phyloP scores from a whole-genome alignment of 1,140 invertebrate genomes.

The Trinorchestia longiramus region DNA sequence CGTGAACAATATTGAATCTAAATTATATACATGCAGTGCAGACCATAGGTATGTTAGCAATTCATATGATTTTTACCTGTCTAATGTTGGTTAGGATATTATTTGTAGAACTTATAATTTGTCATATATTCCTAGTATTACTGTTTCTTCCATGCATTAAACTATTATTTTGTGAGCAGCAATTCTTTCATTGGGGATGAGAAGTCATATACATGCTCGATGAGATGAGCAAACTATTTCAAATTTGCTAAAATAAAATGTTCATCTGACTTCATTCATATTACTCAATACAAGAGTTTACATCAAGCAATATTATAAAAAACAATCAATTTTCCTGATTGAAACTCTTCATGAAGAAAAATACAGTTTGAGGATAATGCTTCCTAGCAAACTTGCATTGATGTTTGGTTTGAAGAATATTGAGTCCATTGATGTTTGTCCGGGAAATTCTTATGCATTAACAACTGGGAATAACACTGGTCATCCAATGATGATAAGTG shows the following conservation, averaged over 20 bases:
- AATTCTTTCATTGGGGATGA: neutral
- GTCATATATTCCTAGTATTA: neutral
- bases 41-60: neutral
- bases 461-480: neutral
- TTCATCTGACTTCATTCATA: neutral
- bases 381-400: neutral
- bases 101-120: neutral
- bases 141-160: neutral
- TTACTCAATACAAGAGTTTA: neutral
- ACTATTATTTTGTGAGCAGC: neutral
- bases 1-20: neutral
- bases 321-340: neutral
- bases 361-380: neutral
- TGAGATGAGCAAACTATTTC: neutral
- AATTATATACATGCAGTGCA: neutral
- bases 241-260: neutral
- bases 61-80: no score
- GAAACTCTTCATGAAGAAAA: neutral
- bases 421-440: neutral
- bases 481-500: neutral
- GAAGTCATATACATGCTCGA: neutral
- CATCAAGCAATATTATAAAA: neutral
- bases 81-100: neutral
- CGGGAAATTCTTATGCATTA: neutral
- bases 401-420: neutral